These are phyloP conservation scores for Petrophora chlorosata DNA, from an alignment of 2,888 invertebrate genomes.

Conservation along the genomic window DNA sequence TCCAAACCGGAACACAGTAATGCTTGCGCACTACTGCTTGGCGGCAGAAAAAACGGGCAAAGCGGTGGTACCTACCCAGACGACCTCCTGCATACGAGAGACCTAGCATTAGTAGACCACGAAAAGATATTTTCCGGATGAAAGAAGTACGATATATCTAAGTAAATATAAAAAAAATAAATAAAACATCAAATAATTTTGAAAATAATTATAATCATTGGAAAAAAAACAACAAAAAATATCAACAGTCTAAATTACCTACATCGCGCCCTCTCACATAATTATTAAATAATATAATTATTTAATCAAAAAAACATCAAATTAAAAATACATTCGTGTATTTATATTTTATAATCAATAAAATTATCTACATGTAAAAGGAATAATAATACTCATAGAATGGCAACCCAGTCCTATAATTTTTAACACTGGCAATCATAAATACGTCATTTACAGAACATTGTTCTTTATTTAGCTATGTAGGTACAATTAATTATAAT, in stretches of 20 bases:
- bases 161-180: background rate
- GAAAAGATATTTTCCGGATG: too few relatives aligned
- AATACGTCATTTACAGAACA: conserved; percentile 16
- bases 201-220: conserved; percentile 69
- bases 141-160: too few relatives aligned
- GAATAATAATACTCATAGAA: conserved; percentile 44
- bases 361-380: conserved; percentile 43
- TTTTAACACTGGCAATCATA: conserved; percentile 39
- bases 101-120: too few relatives aligned
- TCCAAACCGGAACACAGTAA: too few relatives aligned
- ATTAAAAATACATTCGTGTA: conserved; percentile 29
- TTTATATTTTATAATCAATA: conserved; percentile 12
- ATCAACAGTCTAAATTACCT: conserved; percentile 48
- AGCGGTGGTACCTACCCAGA: too few relatives aligned
- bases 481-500: too few relatives aligned
- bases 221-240: conserved; percentile 64
- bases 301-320: conserved; percentile 24
- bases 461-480: too few relatives aligned
- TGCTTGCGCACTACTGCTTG: too few relatives aligned
- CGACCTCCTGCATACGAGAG: too few relatives aligned
- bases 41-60: too few relatives aligned
- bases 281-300: conserved; percentile 18
- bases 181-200: conserved; percentile 48
- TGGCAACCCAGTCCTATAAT: conserved; percentile 37
- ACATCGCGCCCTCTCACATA: conserved; percentile 23